Percentiles rank a stretch among this genome's conserved stretches.
Conservation (phyloP, 2,888 invertebrate species). For the Drosophila mercatorum region DNA sequence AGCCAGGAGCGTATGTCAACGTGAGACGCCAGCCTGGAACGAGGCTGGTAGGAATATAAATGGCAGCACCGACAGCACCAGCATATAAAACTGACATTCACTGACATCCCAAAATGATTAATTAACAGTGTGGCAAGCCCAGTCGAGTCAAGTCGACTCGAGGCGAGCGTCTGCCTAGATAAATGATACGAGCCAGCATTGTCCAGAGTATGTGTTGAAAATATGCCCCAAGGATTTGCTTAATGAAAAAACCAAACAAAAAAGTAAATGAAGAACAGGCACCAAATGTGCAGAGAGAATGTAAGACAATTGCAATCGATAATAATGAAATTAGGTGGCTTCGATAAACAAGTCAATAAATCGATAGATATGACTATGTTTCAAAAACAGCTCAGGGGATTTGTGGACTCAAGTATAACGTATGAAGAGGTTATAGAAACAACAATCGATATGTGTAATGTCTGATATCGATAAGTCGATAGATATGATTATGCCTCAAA, state of each 20-base stretch:
- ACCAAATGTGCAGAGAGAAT: neutral
- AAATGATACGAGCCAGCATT: slow-evolving; percentile 46
- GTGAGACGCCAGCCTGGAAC: slow-evolving; percentile 12
- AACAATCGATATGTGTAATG: neutral
- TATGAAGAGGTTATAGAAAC: neutral
- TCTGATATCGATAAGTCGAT: neutral
- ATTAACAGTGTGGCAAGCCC: slow-evolving; percentile 50
- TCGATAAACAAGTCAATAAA: neutral
- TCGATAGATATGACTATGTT: neutral
- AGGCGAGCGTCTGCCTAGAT: slow-evolving; percentile 42
- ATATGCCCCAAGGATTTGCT: slow-evolving; percentile 51
- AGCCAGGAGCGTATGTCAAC: slow-evolving; percentile 49
- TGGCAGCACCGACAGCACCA: slow-evolving; percentile 75
- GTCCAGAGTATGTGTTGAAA: slow-evolving; percentile 26
- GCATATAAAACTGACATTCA: slow-evolving; percentile 80
- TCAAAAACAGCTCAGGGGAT: neutral
- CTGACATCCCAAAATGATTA: slow-evolving; percentile 72
- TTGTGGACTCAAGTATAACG: neutral
- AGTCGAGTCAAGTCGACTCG: neutral
- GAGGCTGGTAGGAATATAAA: slow-evolving; percentile 58
- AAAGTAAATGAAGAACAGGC: neutral
- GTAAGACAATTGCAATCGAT: neutral
- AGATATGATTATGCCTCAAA: slow-evolving; percentile 19
- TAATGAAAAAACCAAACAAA: slow-evolving; percentile 43
- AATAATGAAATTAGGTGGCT: neutral